Evolutionary conservation across 2,888 invertebrate species (phyloP).

Genomic region (Polietes domitor): DNA sequence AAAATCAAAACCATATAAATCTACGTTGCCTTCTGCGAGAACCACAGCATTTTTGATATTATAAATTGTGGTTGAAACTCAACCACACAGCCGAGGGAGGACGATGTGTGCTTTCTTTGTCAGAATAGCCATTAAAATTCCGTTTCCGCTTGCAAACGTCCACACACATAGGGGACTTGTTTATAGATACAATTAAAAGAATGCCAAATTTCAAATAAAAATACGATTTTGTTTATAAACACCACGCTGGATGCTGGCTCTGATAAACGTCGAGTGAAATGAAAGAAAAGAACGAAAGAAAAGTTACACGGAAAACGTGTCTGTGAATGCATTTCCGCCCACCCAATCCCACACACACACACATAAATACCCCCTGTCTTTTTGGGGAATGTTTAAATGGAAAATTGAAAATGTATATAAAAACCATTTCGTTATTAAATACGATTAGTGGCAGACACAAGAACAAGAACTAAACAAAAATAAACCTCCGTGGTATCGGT

Average conservation of each 20-base stretch:
- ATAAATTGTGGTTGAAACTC: too few relatives aligned
- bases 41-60: too few relatives aligned
- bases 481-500: background rate
- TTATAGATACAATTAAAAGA: background rate
- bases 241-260: too few relatives aligned
- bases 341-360: background rate
- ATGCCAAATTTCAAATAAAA: background rate
- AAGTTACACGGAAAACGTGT: background rate
- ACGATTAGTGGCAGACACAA: slow-evolving; percentile 14
- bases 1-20: too few relatives aligned
- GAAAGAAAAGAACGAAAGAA: background rate
- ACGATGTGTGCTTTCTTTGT: background rate
- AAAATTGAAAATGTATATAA: slow-evolving; percentile 13
- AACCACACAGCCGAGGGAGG: background rate
- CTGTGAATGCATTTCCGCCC: slow-evolving; percentile 27
- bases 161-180: background rate
- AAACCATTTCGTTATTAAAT: slow-evolving; percentile 3
- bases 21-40: too few relatives aligned
- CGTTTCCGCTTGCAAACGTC: background rate
- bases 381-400: background rate
- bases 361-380: background rate
- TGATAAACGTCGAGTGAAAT: too few relatives aligned
- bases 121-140: background rate
- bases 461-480: background rate
- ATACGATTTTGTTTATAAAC: background rate